phyloP scores from a whole-genome alignment of 2,797 vertebrate genomes.

The Gambusia yucatana region DNA sequence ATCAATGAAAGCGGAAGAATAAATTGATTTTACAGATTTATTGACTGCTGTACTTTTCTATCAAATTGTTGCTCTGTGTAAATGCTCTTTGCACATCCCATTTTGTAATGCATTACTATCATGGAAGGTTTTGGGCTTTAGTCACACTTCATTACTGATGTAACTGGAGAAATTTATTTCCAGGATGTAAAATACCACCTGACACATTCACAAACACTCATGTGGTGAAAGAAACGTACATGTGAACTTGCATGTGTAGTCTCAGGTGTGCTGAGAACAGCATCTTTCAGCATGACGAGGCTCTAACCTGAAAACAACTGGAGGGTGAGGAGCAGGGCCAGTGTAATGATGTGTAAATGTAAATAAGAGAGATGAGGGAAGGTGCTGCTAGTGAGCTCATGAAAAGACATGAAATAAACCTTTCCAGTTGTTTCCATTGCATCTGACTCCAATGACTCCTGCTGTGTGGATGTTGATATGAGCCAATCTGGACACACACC shows the following conservation, averaged over 20 bases:
- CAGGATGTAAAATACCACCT: not conserved
- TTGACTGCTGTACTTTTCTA: not conserved
- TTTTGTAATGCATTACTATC: not conserved
- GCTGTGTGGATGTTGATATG: constrained; percentile 24
- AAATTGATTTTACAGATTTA: not conserved
- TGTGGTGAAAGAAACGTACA: constrained; percentile 18
- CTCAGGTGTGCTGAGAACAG: constrained; percentile 61
- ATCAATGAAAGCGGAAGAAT: not conserved
- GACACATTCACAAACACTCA: constrained; percentile 7
- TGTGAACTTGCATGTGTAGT: constrained; percentile 13
- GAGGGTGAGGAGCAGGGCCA: constrained; percentile 10
- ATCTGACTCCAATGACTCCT: constrained; percentile 36
- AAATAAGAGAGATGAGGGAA: constrained; percentile 20
- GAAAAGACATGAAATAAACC: constrained; percentile 26
- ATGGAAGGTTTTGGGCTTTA: not conserved
- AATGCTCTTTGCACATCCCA: not conserved
- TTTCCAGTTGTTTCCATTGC: constrained; percentile 47
- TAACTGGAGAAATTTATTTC: constrained; percentile 58
- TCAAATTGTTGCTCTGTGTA: not conserved
- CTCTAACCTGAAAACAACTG: constrained; percentile 19
- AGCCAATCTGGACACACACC: not conserved
- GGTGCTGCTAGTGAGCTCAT: constrained; percentile 44
- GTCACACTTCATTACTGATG: constrained; percentile 37
- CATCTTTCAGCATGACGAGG: constrained; percentile 49
- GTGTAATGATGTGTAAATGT: constrained; percentile 10